These are phyloP conservation scores for Monarcha castaneiventris DNA, from an alignment of 2,113 vertebrate genomes.

Conservation along the genomic window DNA sequence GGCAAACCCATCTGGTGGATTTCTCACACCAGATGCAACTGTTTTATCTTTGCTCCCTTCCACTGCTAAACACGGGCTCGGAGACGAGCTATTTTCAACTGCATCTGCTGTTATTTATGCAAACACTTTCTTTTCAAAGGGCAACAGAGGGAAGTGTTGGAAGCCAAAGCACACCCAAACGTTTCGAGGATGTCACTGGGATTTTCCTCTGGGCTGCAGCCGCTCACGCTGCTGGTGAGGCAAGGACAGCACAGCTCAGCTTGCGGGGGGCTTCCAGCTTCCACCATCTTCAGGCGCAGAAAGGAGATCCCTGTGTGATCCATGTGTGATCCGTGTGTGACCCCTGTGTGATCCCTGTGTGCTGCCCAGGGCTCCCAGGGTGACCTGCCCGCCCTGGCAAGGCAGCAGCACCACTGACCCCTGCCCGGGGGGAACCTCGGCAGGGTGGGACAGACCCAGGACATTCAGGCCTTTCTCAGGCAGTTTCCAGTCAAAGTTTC, in stretches of 20 bases:
- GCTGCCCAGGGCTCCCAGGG: fast-evolving
- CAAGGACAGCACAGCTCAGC: fast-evolving
- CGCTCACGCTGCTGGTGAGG: fast-evolving
- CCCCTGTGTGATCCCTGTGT: fast-evolving
- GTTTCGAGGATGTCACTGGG: not conserved
- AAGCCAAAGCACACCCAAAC: not conserved
- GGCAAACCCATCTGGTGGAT: not conserved
- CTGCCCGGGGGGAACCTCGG: not conserved
- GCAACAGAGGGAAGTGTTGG: not conserved
- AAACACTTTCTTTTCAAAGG: slow-evolving; percentile 8
- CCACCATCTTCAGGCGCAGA: fast-evolving
- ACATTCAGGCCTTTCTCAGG: not conserved
- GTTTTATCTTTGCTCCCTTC: not conserved
- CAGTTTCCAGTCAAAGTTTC: not conserved
- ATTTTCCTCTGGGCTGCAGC: not conserved
- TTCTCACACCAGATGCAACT: not conserved
- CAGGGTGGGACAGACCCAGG: fast-evolving
- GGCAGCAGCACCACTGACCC: not conserved
- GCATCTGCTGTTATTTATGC: slow-evolving; percentile 26
- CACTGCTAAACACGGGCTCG: not conserved
- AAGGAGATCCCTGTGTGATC: fast-evolving
- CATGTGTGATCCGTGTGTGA: fast-evolving
- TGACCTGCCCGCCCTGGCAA: not conserved
- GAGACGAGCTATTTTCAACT: not conserved
- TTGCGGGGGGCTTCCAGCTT: fast-evolving